Conservation (phyloP, 1,140 invertebrate genomes). For the Listronotus bonariensis region DNA sequence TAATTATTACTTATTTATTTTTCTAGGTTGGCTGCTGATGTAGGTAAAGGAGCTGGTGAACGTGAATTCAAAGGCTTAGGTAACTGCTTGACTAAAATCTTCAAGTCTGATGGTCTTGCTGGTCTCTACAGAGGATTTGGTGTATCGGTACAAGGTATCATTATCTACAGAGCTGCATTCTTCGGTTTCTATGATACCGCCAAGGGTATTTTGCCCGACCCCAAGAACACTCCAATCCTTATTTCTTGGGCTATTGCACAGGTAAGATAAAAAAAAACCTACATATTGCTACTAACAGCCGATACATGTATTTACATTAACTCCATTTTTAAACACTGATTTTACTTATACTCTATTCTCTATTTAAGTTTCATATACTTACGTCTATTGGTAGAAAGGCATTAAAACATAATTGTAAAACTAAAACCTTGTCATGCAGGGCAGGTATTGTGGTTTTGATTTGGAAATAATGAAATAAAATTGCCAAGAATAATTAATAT, state of each 20-base stretch:
- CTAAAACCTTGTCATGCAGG: no score
- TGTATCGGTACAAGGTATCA: conserved; percentile 88
- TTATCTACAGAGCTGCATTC: conserved; percentile 87
- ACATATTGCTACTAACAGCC: no score
- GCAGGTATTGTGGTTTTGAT: no score
- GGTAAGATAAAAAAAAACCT: conserved; percentile 55
- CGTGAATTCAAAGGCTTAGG: conserved; percentile 84
- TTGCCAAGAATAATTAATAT: no score
- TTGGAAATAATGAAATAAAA: no score
- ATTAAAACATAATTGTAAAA: no score
- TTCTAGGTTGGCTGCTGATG: conserved; percentile 76
- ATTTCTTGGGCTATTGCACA: conserved; percentile 83
- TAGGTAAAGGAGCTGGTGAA: conserved; percentile 73
- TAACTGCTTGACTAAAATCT: conserved; percentile 82
- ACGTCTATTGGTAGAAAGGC: no score
- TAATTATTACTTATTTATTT: conserved; percentile 1
- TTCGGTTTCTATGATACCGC: conserved; percentile 94
- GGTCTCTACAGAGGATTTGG: conserved; percentile 90
- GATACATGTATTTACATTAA: no score
- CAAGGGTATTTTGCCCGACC: conserved; percentile 84
- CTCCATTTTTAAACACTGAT: no score
- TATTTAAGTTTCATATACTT: no score
- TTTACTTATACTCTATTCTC: no score
- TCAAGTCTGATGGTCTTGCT: conserved; percentile 78
- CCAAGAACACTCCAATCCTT: conserved; percentile 77